Evolutionary conservation across 2,113 vertebrate species (phyloP).

Genomic region (Urocynchramus pylzowi): DNA sequence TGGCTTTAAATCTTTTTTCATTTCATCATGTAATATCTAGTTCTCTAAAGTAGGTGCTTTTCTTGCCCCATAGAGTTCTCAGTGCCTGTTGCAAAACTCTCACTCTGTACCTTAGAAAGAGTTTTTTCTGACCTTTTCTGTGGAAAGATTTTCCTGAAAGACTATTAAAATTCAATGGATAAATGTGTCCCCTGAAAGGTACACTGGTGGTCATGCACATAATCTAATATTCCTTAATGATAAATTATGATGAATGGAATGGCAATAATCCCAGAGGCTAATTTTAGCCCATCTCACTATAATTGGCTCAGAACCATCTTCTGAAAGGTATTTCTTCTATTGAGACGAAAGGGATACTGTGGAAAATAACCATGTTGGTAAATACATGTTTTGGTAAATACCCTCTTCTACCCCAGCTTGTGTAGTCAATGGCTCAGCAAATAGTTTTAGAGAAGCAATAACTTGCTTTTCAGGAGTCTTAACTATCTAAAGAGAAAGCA

Average conservation of each 20-base stretch:
- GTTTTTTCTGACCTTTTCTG: neutral
- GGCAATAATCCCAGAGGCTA: neutral
- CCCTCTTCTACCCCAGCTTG: accelerated
- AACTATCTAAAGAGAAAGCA: neutral
- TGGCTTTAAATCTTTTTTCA: constrained; percentile 16
- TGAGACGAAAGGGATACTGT: neutral
- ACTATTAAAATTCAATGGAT: neutral
- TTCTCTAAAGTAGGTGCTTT: neutral
- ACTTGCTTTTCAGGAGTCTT: neutral
- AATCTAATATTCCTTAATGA: neutral
- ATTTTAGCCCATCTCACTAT: neutral
- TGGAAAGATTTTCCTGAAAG: neutral
- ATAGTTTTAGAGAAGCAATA: neutral
- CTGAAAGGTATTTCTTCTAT: neutral
- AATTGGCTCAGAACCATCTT: neutral
- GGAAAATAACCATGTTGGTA: neutral
- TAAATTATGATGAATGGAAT: neutral
- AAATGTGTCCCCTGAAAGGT: neutral
- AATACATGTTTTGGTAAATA: neutral
- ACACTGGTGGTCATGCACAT: neutral
- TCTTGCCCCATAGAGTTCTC: neutral
- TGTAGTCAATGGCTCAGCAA: neutral
- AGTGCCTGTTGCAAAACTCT: neutral
- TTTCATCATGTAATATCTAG: neutral
- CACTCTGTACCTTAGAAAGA: neutral